phyloP scores from a whole-genome alignment of 2,113 vertebrate genomes.

The Cyprinus carpio region DNA sequence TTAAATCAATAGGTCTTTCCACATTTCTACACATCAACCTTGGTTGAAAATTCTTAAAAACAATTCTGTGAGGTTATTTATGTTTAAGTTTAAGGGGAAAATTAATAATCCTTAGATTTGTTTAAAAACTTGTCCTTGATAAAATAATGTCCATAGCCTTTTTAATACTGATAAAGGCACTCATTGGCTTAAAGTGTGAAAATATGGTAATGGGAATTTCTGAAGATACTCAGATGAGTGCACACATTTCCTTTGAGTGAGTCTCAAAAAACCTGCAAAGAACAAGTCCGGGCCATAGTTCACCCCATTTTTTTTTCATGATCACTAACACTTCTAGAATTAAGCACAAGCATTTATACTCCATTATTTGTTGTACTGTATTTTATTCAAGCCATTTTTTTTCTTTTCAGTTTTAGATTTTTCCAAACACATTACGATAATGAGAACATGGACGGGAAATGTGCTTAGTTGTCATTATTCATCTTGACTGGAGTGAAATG shows the following conservation, averaged over 20 bases:
- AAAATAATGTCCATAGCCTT: neutral
- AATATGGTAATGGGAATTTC: neutral
- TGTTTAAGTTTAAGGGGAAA: neutral
- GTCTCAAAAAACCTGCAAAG: neutral
- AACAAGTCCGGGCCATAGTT: neutral
- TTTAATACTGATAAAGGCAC: slow-evolving; percentile 18
- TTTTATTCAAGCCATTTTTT: neutral
- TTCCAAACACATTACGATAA: neutral
- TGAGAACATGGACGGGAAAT: neutral
- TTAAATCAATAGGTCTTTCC: neutral
- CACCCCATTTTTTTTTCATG: neutral
- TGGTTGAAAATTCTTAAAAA: neutral
- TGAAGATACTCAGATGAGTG: neutral
- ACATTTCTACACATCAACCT: neutral
- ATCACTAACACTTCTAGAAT: neutral
- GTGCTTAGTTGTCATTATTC: neutral
- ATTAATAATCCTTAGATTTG: neutral
- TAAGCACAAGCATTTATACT: neutral
- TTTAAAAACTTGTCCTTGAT: neutral
- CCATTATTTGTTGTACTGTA: neutral
- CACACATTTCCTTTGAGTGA: neutral
- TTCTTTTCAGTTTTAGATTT: too few relatives aligned
- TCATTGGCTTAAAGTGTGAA: slow-evolving; percentile 25
- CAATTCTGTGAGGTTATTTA: neutral
- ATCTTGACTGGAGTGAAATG: neutral